Evolutionary conservation across 2,797 vertebrate species (phyloP).

Genomic region (Poliocrania exsul): DNA sequence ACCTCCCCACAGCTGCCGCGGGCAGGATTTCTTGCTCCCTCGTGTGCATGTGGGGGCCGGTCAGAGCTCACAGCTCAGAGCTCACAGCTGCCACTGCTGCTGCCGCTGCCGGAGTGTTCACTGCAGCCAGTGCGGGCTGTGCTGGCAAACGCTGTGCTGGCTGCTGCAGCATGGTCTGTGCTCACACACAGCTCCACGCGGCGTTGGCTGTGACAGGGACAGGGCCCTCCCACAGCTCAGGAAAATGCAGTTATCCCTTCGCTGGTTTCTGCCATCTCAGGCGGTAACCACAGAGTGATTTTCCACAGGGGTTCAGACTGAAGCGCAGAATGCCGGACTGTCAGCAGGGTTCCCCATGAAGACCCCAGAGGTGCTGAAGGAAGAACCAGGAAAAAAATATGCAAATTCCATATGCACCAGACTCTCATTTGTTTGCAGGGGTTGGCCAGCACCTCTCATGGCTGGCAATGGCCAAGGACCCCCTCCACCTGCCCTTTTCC

Average conservation of each 20-base stretch:
- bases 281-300: not conserved
- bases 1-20: not conserved
- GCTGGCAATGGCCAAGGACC: not conserved
- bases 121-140: not conserved
- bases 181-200: rapidly evolving
- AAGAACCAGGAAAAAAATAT: not conserved
- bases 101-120: not conserved
- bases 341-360: not conserved
- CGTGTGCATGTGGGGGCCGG: not conserved
- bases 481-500: not conserved
- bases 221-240: not conserved
- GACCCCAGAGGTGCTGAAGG: not conserved
- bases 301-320: not conserved
- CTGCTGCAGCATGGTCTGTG: not conserved
- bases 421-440: not conserved
- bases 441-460: not conserved
- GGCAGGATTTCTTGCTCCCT: not conserved
- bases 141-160: not conserved
- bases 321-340: not conserved
- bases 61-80: not conserved
- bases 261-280: rapidly evolving
- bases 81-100: not conserved
- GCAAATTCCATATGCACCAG: not conserved
- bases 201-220: not conserved
- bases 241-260: not conserved